Evolutionary conservation across 2,888 invertebrate genomes (phyloP), one percentile per base, ranked within the genome.

Genomic region (Venustoraphidia nigricollis): DNA sequence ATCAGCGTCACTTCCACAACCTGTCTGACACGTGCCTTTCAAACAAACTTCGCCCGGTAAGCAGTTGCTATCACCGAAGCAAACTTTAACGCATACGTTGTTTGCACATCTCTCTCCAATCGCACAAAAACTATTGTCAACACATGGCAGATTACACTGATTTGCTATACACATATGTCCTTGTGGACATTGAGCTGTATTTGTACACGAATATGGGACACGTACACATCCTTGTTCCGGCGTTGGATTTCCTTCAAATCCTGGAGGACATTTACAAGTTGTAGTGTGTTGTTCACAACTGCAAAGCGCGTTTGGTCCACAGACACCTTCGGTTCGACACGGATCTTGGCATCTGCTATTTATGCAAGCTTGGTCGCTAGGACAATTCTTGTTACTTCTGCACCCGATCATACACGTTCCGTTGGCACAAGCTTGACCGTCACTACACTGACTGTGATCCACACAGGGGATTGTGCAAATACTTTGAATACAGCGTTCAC

Each of bases 161-260:
- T 81, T 79, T 13, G 76, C 81, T 40, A 84, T 78, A 61, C 93
- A 93, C 68, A 80, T 75, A 56, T 88, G 83, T 45, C 81, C 79
- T 41, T 71, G 69, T 5, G 87, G 83, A 59, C 93, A 93, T 56
- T 88, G 80, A 44, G 75, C 73, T 37, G 78, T 74, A 51, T 73
- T 72, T 37, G 69, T 67, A 57, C 92, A 93, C 13, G 73, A 62
- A 39, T 75, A 71, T n/a, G 89, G 82, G 48, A 85, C 80, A 55
- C 93, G 72, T 8, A 91, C 83, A 61, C 93, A 93, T 6, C 91
- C 91, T 66, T 91, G 88, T 62, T 91, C 83, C 1, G 92, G 82
- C 11, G 82, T 83, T 11, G 91, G 90, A 60, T 86, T 87, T 2
- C 88, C 89, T 64, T 85, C 82, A 61, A 93, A 93, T 36, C 89